Percentiles rank a stretch among this genome's conserved stretches.
Conservation (phyloP, 1,140 invertebrate genomes). For the Drosophila ironensis region DNA sequence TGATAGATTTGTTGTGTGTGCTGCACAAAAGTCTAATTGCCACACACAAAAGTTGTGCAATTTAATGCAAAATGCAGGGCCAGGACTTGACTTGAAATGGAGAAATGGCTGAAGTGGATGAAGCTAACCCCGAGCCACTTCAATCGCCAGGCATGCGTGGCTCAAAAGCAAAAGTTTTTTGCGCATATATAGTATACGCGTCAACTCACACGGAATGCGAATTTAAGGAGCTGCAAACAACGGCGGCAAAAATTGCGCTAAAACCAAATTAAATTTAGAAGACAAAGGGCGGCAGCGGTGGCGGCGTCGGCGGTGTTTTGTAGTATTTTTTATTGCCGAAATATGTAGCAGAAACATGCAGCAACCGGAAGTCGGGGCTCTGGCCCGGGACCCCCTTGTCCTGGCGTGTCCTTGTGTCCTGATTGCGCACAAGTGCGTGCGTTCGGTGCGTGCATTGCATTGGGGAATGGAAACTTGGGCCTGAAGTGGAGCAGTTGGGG, state of each 20-base stretch:
- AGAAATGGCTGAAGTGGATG: not conserved
- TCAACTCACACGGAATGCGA: slow-evolving; percentile 80
- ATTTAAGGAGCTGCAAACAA: slow-evolving; percentile 51
- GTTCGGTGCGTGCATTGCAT: slow-evolving; percentile 44
- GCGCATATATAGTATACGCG: slow-evolving; percentile 71
- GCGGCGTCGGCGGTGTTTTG: no score
- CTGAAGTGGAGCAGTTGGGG: slow-evolving; percentile 37
- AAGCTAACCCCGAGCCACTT: slow-evolving; percentile 46
- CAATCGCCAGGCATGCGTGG: slow-evolving; percentile 62
- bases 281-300: slow-evolving; percentile 7
- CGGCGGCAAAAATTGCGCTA: not conserved
- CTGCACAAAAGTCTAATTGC: slow-evolving; percentile 54
- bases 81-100: not conserved
- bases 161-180: slow-evolving; percentile 72
- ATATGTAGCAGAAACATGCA: not conserved
- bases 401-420: slow-evolving; percentile 44
- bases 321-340: slow-evolving; percentile 56
- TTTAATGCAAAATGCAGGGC: slow-evolving; percentile 72
- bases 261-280: slow-evolving; percentile 15
- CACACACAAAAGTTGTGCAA: slow-evolving; percentile 76
- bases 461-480: slow-evolving; percentile 30
- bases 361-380: slow-evolving; percentile 50
- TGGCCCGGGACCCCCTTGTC: slow-evolving; percentile 12
- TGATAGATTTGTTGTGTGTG: slow-evolving; percentile 38
- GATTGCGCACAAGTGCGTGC: slow-evolving; percentile 73